Evolutionary conservation across 2,888 invertebrate genomes (phyloP), one percentile per base, ranked within the genome.

Genomic region (Microplitis manilae): DNA sequence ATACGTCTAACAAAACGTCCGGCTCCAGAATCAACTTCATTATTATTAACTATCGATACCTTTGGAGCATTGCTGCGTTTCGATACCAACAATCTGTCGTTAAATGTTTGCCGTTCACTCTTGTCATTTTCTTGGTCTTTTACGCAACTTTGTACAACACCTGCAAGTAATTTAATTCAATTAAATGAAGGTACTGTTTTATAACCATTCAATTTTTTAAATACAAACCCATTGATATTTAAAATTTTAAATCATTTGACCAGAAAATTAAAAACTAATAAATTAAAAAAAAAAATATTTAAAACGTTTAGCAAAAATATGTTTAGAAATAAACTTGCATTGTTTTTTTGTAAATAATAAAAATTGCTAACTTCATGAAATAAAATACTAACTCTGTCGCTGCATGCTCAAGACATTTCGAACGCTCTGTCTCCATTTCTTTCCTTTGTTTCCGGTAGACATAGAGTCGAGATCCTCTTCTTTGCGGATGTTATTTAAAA

Each of bases 391-490:
- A 90, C 92, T 91, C 90, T 89, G 85, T 84, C 90, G 90, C 86
- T 93, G 93, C 90, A 92, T 91, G 84, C 91, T 91, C 86, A 92
- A 90, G 5, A 92, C 90, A 80, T 87, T 88, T 40, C 91, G 90
- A 13, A 93, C 91, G 87, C 92, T 93, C 77, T 92, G 89, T 39
- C 92, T 91, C 86, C 92, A 93, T 79, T 91, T 92, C 83, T 92
- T 90, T 5, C 93, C 93, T 87, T 92, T 50, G 8, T 50, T 90
- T 1, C 90, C 89, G 15, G 86, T 75, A 60, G 90, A 84, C 74
- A 91, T 90, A 81, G 90, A 88, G 65, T 92, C 91, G 61, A 92
- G 79, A 76, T 92, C 84, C 2, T 90, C 90, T 73, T 87, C 85
- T 83, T 84, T 91, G 88, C 90, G 87, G 88, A 91, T 84, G 87